Percentiles rank a stretch among this genome's conserved stretches.
Evolutionary conservation across 2,113 vertebrate species (phyloP).

Genomic region (Pterocles orientalis): DNA sequence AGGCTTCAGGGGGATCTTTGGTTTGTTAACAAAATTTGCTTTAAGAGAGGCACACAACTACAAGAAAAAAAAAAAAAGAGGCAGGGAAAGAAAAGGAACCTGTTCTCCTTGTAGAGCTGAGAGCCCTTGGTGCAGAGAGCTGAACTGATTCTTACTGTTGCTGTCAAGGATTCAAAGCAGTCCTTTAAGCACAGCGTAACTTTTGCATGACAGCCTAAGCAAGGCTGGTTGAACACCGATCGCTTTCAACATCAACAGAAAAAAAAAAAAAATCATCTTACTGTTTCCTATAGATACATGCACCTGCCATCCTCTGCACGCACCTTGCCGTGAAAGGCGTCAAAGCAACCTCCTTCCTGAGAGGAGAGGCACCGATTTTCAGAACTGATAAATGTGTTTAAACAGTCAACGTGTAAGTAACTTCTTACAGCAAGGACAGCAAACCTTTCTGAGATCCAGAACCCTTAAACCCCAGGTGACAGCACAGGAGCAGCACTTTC

Average conservation of each 20-base stretch:
- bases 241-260: background rate
- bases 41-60: background rate
- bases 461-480: background rate
- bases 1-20: background rate
- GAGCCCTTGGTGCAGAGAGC: background rate
- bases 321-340: background rate
- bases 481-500: background rate
- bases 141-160: background rate
- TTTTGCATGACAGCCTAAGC: constrained; percentile 45
- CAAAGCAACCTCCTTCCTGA: background rate
- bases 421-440: background rate
- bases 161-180: background rate
- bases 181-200: constrained; percentile 45
- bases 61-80: background rate
- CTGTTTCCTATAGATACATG: background rate
- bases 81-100: background rate
- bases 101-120: background rate
- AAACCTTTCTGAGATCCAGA: background rate
- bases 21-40: background rate
- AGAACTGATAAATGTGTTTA: background rate
- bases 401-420: background rate
- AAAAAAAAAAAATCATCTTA: background rate
- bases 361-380: background rate
- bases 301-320: background rate
- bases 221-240: constrained; percentile 16